phyloP scores from a whole-genome alignment of 2,113 vertebrate species.

The Dendrocopos noguchii region DNA sequence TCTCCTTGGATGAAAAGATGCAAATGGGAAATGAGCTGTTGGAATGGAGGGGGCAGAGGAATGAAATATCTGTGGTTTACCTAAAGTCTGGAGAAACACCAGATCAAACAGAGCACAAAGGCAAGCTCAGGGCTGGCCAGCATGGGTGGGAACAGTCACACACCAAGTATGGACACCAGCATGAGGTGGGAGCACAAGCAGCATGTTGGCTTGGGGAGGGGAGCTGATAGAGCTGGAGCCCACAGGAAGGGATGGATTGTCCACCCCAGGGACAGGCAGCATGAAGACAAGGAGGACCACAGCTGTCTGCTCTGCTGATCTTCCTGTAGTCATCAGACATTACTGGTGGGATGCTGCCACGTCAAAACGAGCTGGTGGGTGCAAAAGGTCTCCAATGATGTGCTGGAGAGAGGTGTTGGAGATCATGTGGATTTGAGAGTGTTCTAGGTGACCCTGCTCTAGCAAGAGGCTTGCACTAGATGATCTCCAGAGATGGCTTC shows the following conservation, averaged over 20 bases:
- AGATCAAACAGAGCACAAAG: background rate
- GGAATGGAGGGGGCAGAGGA: background rate
- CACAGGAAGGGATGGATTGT: background rate
- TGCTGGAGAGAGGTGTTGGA: background rate
- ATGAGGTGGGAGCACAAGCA: background rate
- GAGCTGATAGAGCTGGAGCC: background rate
- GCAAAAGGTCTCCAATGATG: background rate
- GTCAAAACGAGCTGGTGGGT: background rate
- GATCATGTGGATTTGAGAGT: background rate
- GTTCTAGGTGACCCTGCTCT: too few species aligned
- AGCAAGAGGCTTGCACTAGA: too few species aligned
- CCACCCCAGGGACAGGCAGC: background rate
- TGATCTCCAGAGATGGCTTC: too few species aligned
- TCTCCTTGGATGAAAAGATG: background rate
- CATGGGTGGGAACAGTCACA: background rate
- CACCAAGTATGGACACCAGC: accelerated
- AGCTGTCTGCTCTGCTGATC: background rate
- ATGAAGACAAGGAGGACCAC: background rate
- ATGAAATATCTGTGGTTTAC: background rate
- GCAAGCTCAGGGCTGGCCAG: background rate
- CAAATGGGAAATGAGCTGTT: background rate
- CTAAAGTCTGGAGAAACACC: background rate
- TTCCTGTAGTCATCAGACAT: accelerated
- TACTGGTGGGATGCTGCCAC: background rate
- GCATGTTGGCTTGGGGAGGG: background rate